A percentile compares a stretch with the other conserved stretches of the same genome.
Conservation (phyloP, 1,140 invertebrate species). For the Lepidurus arcticus region DNA sequence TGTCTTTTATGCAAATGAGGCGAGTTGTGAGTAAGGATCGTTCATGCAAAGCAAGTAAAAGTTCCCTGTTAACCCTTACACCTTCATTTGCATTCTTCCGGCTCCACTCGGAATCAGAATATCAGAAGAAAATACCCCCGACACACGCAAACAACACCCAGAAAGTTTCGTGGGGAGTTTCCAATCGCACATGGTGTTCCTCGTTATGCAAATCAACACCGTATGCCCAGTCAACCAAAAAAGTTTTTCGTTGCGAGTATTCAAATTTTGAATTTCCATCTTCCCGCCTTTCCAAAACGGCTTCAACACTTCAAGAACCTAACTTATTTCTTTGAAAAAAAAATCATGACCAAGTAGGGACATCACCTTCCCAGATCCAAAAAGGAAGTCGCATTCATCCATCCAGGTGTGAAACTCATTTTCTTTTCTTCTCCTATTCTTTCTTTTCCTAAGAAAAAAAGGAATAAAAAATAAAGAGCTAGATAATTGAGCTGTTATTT, state of each 20-base stretch:
- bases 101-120: not conserved
- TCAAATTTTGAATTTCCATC: not conserved
- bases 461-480: too few relatives aligned
- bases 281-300: not conserved
- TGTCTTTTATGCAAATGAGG: slow-evolving; percentile 5
- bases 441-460: not conserved
- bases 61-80: not conserved
- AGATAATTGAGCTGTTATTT: slow-evolving; percentile 16
- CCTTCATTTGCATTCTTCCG: not conserved
- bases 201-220: slow-evolving; percentile 9
- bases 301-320: slow-evolving; percentile 5
- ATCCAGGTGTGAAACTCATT: slow-evolving; percentile 1
- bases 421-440: not conserved
- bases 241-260: not conserved
- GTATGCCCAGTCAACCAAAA: not conserved
- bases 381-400: slow-evolving; percentile 5
- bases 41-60: slow-evolving; percentile 16
- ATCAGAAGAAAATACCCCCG: slow-evolving; percentile 5
- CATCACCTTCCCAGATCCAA: not conserved
- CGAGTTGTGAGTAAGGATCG: not conserved
- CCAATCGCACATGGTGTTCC: slow-evolving; percentile 5
- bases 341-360: not conserved
- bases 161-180: slow-evolving; percentile 8
- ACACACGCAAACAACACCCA: slow-evolving; percentile 14
- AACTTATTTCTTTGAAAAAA: not conserved